These are phyloP conservation scores for Leucophora obtusa DNA, from an alignment of 2,888 invertebrate species.

Conservation along the genomic window DNA sequence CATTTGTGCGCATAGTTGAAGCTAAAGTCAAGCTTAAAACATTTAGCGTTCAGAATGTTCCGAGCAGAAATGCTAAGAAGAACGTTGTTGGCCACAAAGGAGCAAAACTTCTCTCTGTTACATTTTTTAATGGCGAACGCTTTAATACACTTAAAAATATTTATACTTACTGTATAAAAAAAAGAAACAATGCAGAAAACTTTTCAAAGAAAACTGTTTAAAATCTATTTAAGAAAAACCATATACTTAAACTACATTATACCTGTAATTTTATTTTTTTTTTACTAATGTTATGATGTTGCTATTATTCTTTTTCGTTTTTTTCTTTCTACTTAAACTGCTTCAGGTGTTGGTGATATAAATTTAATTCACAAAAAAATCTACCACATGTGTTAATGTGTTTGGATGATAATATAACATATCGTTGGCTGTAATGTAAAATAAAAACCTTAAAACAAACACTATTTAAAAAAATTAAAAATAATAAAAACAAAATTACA, in stretches of 20 bases:
- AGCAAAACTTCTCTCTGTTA: too few relatives aligned
- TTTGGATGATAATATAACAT: constrained; percentile 13
- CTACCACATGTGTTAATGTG: constrained; percentile 43
- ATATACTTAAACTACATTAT: neutral
- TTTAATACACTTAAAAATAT: too few relatives aligned
- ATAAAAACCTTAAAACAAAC: neutral
- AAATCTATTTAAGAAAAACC: constrained; percentile 11
- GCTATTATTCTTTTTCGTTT: constrained; percentile 30
- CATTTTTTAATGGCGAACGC: too few relatives aligned
- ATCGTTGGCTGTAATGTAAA: neutral
- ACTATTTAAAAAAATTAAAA: too few relatives aligned
- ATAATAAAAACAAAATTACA: too few relatives aligned
- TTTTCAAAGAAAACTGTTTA: constrained; percentile 10
- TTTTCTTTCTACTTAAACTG: constrained; percentile 25
- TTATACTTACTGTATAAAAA: too few relatives aligned
- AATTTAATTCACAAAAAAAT: constrained; percentile 11
- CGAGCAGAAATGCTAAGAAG: too few relatives aligned
- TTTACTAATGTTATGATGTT: constrained; percentile 37
- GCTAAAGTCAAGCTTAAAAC: too few relatives aligned
- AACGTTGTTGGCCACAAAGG: too few relatives aligned
- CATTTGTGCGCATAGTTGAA: too few relatives aligned
- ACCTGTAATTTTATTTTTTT: constrained; percentile 2
- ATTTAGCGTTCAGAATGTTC: too few relatives aligned
- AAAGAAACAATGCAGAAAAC: constrained; percentile 33
- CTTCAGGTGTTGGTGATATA: constrained; percentile 45